Conservation (phyloP, 2,888 invertebrate genomes). For the Itoplectis maculator region DNA sequence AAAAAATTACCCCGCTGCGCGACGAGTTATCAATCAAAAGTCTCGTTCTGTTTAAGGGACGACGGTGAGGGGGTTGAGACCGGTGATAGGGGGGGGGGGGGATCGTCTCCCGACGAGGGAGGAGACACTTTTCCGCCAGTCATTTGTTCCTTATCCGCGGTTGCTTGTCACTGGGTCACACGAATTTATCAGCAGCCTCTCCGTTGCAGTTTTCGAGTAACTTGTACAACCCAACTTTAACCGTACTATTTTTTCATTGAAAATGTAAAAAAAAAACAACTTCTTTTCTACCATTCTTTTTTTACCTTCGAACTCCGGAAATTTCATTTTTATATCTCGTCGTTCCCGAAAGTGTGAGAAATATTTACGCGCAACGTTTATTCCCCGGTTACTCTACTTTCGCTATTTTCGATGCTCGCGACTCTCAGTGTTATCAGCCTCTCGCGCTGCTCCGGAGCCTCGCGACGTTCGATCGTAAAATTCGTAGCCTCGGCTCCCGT, state of each 20-base stretch:
- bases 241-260: neutral
- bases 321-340: neutral
- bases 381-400: constrained; percentile 3
- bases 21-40: constrained; percentile 44
- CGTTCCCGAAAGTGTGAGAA: neutral
- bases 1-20: constrained; percentile 31
- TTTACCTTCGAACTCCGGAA: neutral
- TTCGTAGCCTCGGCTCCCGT: constrained; percentile 8
- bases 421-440: neutral
- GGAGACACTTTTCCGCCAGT: constrained; percentile 7
- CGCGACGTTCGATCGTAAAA: constrained; percentile 41
- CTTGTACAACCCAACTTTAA: neutral
- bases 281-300: neutral
- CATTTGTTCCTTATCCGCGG: constrained; percentile 6
- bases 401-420: constrained; percentile 31
- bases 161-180: neutral
- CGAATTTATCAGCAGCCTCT: neutral
- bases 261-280: neutral
- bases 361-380: neutral
- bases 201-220: neutral
- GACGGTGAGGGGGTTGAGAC: neutral
- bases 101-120: neutral
- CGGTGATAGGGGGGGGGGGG: neutral
- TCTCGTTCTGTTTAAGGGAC: constrained; percentile 29
- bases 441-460: constrained; percentile 36